Conservation (phyloP, 1,140 invertebrate genomes). For the Drosophila tristis region DNA sequence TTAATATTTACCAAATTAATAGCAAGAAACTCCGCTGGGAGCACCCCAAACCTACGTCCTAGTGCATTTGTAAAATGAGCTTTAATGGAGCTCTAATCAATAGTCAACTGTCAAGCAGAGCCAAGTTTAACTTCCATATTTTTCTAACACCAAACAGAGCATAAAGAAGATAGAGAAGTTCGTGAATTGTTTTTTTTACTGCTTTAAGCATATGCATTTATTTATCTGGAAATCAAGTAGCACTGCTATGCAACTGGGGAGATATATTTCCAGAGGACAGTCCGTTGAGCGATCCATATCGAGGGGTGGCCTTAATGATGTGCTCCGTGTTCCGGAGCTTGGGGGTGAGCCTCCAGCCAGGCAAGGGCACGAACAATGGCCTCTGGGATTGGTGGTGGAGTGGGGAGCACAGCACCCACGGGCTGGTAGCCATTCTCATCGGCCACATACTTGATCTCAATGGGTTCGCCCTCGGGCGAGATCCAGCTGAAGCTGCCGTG, state of each 20-base stretch:
- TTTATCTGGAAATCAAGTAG: constrained; percentile 45
- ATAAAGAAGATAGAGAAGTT: no score
- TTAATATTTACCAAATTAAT: no score
- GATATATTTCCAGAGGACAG: constrained; percentile 25
- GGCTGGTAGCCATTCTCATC: constrained; percentile 86
- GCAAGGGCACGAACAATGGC: constrained; percentile 85
- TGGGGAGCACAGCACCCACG: constrained; percentile 85
- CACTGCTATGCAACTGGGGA: constrained; percentile 33
- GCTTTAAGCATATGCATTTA: constrained; percentile 46
- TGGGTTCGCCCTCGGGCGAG: constrained; percentile 81
- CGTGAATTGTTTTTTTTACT: constrained; percentile 8
- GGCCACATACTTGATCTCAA: constrained; percentile 85
- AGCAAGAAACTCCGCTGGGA: no score
- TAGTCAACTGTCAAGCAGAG: no score
- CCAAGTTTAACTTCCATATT: no score
- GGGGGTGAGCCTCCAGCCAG: constrained; percentile 39
- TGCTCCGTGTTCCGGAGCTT: constrained; percentile 13
- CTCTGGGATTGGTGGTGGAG: constrained; percentile 88
- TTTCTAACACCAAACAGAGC: no score
- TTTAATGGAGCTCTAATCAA: no score
- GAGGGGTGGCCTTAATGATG: constrained; percentile 32
- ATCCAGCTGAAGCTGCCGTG: constrained; percentile 52
- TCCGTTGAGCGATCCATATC: constrained; percentile 25
- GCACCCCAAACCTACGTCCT: no score
- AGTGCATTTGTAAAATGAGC: no score